Base-by-base conservation (phyloP, 2,113 vertebrate genomes). In the Oxygymnocypris stewartii region DNA sequence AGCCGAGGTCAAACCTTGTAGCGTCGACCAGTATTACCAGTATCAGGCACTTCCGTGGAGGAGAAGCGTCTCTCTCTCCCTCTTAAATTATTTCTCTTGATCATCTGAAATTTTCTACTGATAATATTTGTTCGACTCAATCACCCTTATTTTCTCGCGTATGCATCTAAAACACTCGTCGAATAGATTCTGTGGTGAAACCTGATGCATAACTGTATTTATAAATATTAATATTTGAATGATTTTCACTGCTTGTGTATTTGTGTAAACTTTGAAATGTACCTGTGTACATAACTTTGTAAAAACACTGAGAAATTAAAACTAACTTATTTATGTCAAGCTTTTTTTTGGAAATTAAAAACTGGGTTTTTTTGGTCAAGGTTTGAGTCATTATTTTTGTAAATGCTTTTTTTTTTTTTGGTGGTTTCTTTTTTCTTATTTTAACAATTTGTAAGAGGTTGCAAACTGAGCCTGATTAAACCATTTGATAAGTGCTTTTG, bases 281-380 rank as follows among this genome's bases (percentile, higher is more conserved):
- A 96, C 96, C 95, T 97, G 95, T 98, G 97, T 98, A 98, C 96
- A 98, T 98, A 97, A 96, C 95, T 97, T 96, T 99, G 97, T 98
- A 98, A 98, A 99, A 96, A 99, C 97, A 99, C 97, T 99, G 97
- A 98, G 95, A 98, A 97, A 96, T 87, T 87, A 98, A 97, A 97
- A 98, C 97, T 98, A 99, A 99, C 96, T 99, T 99, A 99, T 99
- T 99, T 99, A 99, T 98, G 96, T 97, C 94, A 91, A 95, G 88
- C 93, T 95, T 96, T 96, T 40, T n/a, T 63, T 86, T 44, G 44
- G 96, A 95, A 95, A 95, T 96, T 93, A 96, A 96, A 94, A 93
- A 92, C 89, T 87, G 87, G 92, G 28, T 31, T 31, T 95, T 94
- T 79, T 96, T 95, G 95, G 96, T 96, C 95, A 92, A 90, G 93